Evolutionary conservation across 2,113 vertebrate genomes (phyloP).

Genomic region (Xiphophorus hellerii): DNA sequence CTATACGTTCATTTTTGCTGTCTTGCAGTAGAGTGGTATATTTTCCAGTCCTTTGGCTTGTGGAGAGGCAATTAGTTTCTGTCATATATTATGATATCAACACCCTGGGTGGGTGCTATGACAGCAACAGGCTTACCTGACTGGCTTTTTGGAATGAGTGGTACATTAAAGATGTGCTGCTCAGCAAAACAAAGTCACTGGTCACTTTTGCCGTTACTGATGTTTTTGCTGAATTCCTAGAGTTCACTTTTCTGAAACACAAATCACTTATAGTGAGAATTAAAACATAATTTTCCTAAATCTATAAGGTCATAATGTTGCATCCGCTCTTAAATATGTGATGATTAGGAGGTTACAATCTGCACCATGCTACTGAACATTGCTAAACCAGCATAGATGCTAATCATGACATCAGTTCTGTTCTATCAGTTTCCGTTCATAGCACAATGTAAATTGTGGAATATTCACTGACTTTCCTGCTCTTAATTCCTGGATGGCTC

Average conservation of each 20-base stretch:
- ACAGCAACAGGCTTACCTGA: background rate
- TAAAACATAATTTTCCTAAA: background rate
- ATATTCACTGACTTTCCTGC: constrained; percentile 22
- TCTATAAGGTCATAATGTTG: background rate
- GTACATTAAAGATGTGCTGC: background rate
- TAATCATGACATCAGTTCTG: constrained; percentile 23
- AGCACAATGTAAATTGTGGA: constrained; percentile 21
- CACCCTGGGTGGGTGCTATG: background rate
- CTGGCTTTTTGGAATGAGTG: background rate
- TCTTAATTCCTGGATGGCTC: constrained; percentile 57
- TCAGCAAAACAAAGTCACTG: background rate
- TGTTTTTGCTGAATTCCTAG: too few species aligned
- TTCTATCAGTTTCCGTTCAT: constrained; percentile 11
- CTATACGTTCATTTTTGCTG: background rate
- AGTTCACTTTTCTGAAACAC: background rate
- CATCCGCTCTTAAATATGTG: constrained; percentile 1
- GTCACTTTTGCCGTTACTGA: too few species aligned
- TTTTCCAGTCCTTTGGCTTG: background rate
- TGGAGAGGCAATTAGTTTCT: background rate
- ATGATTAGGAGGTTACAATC: constrained; percentile 19
- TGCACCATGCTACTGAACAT: constrained; percentile 14
- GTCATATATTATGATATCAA: background rate
- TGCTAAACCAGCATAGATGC: background rate
- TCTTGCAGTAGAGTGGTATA: background rate
- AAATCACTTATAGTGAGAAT: background rate